phyloP scores from a whole-genome alignment of 2,888 invertebrate species.

The Galerucella nymphaeae region DNA sequence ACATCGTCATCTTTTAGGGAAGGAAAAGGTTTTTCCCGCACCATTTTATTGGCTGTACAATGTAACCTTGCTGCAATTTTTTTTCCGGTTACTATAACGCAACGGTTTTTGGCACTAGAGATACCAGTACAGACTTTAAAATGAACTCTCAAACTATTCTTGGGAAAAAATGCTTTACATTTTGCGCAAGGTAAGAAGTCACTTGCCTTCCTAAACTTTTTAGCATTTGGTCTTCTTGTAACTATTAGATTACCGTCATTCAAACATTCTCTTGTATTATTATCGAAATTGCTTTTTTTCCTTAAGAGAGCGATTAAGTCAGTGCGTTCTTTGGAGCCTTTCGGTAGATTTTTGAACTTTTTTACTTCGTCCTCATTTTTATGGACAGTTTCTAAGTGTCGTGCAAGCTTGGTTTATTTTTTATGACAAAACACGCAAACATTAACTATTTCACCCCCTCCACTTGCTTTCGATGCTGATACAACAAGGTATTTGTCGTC shows the following conservation, averaged over 20 bases:
- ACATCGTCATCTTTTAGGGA: slow-evolving; percentile 33
- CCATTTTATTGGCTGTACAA: slow-evolving; percentile 23
- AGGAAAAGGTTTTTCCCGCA: slow-evolving; percentile 27
- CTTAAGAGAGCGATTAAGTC: slow-evolving; percentile 18
- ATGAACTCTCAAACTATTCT: slow-evolving; percentile 21
- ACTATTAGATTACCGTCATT: slow-evolving; percentile 31
- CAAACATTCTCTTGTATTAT: slow-evolving; percentile 21
- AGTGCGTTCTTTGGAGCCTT: slow-evolving; percentile 20
- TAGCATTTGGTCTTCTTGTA: slow-evolving; percentile 29
- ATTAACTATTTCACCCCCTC: slow-evolving; percentile 29
- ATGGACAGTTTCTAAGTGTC: slow-evolving; percentile 23
- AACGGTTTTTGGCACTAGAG: slow-evolving; percentile 6
- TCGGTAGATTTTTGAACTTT: slow-evolving; percentile 27
- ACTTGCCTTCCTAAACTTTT: slow-evolving; percentile 13
- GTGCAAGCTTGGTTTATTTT: slow-evolving; percentile 32
- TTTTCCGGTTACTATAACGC: slow-evolving; percentile 23
- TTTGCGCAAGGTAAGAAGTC: slow-evolving; percentile 16
- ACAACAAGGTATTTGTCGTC: slow-evolving; percentile 27
- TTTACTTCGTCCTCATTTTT: slow-evolving; percentile 30
- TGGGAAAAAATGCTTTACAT: slow-evolving; percentile 23
- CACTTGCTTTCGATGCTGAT: slow-evolving; percentile 13
- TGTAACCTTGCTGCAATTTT: slow-evolving; percentile 25
- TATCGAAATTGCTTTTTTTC: no score
- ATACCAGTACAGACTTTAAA: slow-evolving; percentile 24
- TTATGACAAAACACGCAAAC: slow-evolving; percentile 32